These are phyloP conservation scores for Vannuccia rotundouncinata DNA, from an alignment of 2,888 invertebrate genomes.

Conservation along the genomic window DNA sequence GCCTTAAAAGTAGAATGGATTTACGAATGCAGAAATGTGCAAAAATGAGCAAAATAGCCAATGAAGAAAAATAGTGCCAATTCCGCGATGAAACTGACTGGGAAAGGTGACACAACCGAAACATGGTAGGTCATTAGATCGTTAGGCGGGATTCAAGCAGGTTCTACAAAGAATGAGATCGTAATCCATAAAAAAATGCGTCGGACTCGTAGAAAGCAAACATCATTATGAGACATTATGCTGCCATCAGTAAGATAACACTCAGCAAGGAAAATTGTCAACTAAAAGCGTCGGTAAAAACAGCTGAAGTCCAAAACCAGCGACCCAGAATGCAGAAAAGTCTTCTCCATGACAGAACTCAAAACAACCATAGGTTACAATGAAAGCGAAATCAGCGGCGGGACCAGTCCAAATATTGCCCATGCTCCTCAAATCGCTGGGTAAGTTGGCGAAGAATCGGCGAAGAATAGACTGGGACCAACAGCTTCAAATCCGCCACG, in stretches of 20 bases:
- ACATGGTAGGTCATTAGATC: conserved; percentile 11
- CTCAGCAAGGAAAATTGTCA: conserved; percentile 1
- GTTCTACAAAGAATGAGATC: conserved; percentile 19
- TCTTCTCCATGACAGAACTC: background rate
- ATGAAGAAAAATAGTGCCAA: no score
- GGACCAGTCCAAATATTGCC: conserved; percentile 12
- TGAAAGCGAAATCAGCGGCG: conserved; percentile 12
- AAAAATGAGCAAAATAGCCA: no score
- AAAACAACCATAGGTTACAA: background rate
- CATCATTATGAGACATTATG: background rate
- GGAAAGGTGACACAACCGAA: no score
- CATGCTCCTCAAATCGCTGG: conserved; percentile 23
- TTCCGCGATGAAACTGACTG: no score
- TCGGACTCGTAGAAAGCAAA: background rate
- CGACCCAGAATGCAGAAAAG: background rate
- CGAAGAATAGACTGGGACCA: background rate
- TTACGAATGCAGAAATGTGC: no score
- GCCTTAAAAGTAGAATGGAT: no score
- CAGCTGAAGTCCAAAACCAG: background rate
- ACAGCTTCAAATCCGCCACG: background rate
- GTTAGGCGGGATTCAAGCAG: conserved; percentile 17
- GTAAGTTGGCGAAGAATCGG: conserved; percentile 7
- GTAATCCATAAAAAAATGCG: background rate
- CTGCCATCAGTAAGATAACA: conserved; percentile 5
- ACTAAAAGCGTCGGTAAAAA: conserved; percentile 13